phyloP scores from a whole-genome alignment of 2,797 vertebrate species.

The Chromobotia macracanthus region DNA sequence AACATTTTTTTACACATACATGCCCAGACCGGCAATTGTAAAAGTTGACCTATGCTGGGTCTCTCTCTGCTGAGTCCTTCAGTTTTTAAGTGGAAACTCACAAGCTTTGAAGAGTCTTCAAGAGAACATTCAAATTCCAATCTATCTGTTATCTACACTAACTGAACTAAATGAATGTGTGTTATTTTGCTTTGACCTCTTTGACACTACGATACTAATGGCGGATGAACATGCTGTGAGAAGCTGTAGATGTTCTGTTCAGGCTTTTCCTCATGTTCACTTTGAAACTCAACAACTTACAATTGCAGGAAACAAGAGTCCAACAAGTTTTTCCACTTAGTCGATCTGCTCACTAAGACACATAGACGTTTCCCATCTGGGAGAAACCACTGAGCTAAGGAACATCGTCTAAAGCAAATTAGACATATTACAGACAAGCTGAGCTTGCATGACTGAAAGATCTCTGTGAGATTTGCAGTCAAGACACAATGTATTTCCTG shows the following conservation, averaged over 20 bases:
- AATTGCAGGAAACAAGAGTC: conserved; percentile 5
- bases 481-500: conserved; percentile 3
- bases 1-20: too few species aligned
- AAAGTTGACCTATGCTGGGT: conserved; percentile 69
- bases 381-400: conserved; percentile 5
- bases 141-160: conserved; percentile 23
- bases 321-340: conserved; percentile 46
- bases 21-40: conserved; percentile 40
- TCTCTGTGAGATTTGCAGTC: conserved; percentile 2
- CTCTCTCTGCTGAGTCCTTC: conserved; percentile 18
- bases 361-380: conserved; percentile 27
- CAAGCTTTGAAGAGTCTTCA: not conserved
- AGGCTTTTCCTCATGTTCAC: not conserved
- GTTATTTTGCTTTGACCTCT: conserved; percentile 5
- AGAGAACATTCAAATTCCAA: conserved; percentile 12
- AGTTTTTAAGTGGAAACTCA: not conserved
- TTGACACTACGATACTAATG: not conserved
- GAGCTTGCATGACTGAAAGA: conserved; percentile 30
- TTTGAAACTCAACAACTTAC: conserved; percentile 12
- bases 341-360: conserved; percentile 30
- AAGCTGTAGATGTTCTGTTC: conserved; percentile 1
- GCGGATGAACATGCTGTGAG: conserved; percentile 18
- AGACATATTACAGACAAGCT: conserved; percentile 46
- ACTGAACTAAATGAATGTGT: conserved; percentile 5
- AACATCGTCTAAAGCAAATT: conserved; percentile 35